A percentile compares a stretch with the other conserved stretches of the same genome.
Conservation (phyloP, 1,140 invertebrate species). For the Copidosoma floridanum region DNA sequence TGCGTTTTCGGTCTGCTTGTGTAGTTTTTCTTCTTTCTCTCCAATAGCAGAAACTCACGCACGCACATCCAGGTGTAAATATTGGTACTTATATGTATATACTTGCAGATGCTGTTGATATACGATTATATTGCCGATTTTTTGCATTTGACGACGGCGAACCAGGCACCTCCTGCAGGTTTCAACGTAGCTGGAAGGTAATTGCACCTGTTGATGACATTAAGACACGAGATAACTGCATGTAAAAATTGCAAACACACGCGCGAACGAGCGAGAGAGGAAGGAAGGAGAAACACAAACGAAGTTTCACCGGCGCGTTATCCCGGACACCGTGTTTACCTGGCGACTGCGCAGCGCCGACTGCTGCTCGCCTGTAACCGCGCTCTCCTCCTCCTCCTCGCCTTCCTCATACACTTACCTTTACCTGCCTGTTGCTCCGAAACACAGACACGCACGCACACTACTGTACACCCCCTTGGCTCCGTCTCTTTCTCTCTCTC, state of each 20-base stretch:
- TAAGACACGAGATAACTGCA: background rate
- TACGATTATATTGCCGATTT: too few relatives aligned
- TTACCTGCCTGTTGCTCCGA: too few relatives aligned
- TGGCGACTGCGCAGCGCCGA: constrained; percentile 50
- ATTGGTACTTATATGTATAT: too few relatives aligned
- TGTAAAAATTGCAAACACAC: background rate
- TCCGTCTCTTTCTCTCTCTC: background rate
- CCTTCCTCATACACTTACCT: too few relatives aligned
- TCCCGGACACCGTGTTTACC: constrained; percentile 50
- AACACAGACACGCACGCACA: background rate
- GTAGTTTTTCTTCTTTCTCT: too few relatives aligned
- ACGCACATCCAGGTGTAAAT: too few relatives aligned
- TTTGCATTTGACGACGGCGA: too few relatives aligned
- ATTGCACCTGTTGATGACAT: background rate
- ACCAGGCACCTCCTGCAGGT: too few relatives aligned
- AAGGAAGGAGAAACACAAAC: background rate
- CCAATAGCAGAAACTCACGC: too few relatives aligned
- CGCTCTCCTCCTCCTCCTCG: constrained; percentile 23
- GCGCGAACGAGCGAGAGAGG: background rate
- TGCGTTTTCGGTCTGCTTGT: too few relatives aligned
- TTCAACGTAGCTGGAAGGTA: too few relatives aligned
- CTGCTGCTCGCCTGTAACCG: constrained; percentile 19
- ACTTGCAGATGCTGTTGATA: too few relatives aligned
- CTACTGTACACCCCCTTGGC: background rate
- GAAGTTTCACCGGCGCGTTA: background rate